Percentiles rank a stretch among this genome's conserved stretches.
Conservation (phyloP, 2,797 vertebrate genomes). For the Acanthiza pusilla region DNA sequence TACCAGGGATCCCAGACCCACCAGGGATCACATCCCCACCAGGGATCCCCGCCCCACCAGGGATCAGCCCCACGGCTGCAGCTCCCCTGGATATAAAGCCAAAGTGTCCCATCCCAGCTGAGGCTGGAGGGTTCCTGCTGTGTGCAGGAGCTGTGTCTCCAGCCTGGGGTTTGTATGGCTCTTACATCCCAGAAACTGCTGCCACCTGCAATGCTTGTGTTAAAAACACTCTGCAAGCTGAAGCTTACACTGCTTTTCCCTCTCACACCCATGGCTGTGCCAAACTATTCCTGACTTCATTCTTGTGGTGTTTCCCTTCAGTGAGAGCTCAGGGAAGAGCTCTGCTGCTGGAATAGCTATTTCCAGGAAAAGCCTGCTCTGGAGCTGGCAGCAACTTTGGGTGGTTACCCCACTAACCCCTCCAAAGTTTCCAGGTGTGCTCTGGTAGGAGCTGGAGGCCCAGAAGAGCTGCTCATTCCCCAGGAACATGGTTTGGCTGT, state of each 20-base stretch:
- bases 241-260: neutral
- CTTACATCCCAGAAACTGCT: neutral
- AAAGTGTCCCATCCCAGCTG: neutral
- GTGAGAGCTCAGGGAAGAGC: neutral
- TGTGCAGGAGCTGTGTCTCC: neutral
- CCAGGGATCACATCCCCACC: no score
- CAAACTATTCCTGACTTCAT: neutral
- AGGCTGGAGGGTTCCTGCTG: neutral
- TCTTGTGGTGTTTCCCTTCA: neutral
- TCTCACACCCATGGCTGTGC: neutral
- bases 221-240: neutral
- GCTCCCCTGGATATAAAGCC: neutral
- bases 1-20: no score
- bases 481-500: neutral
- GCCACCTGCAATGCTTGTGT: neutral
- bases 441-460: neutral
- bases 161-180: neutral
- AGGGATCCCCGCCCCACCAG: no score
- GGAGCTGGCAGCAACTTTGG: neutral
- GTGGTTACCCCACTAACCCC: neutral
- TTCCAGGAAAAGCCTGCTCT: neutral
- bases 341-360: neutral
- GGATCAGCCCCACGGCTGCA: neutral
- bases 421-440: neutral
- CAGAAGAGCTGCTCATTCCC: neutral